Percentiles rank a stretch among this genome's conserved stretches.
These are phyloP conservation scores for Gracilinanus agilis DNA, from an alignment of 2,113 vertebrate genomes.

Conservation along the genomic window DNA sequence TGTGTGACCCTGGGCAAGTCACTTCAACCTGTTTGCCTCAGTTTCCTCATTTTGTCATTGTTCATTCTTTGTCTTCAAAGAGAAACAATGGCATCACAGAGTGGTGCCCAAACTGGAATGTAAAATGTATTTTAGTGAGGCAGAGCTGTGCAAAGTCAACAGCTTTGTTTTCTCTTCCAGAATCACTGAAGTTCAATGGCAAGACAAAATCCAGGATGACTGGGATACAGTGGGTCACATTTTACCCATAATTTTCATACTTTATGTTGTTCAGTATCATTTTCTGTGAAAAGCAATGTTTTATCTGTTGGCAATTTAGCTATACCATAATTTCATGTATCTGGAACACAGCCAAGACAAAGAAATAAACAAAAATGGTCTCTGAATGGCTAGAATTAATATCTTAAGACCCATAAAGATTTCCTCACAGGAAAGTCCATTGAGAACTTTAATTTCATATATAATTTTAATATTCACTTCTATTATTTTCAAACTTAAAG, in stretches of 20 bases:
- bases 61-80: no score
- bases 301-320: neutral
- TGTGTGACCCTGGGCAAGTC: neutral
- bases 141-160: no score
- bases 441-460: neutral
- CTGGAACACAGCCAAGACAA: neutral
- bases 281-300: neutral
- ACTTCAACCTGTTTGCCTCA: neutral
- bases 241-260: neutral
- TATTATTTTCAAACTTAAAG: neutral
- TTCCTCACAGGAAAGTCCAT: neutral
- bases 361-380: neutral
- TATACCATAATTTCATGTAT: neutral
- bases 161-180: no score
- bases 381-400: neutral
- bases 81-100: no score
- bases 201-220: no score
- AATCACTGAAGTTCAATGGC: no score
- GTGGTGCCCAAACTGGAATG: no score
- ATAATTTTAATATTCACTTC: neutral
- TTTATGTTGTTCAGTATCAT: neutral
- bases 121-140: no score
- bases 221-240: neutral
- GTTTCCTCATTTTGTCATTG: neutral
- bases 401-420: neutral